phyloP scores from a whole-genome alignment of 2,888 invertebrate species.

The Melanostoma scalare region DNA sequence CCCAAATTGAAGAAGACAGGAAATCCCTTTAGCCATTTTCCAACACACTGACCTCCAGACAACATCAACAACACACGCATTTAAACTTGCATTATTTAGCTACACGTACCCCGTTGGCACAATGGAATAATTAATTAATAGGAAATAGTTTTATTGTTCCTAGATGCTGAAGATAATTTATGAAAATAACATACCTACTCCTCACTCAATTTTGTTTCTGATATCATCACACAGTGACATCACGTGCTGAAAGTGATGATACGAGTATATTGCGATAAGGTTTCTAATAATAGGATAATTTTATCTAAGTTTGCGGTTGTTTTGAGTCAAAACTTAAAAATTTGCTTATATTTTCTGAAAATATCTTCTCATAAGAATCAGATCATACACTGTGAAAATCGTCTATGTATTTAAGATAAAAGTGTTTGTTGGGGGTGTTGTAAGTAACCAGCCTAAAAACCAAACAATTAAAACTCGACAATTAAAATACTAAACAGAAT shows the following conservation, averaged over 20 bases:
- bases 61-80: slow-evolving; percentile 11
- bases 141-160: slow-evolving; percentile 26
- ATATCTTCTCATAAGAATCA: background rate
- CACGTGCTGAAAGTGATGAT: slow-evolving; percentile 26
- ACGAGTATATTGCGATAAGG: slow-evolving; percentile 9
- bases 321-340: background rate
- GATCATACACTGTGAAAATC: too few species aligned
- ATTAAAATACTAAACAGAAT: slow-evolving; percentile 28
- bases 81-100: slow-evolving; percentile 17
- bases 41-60: slow-evolving; percentile 9
- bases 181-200: slow-evolving; percentile 51
- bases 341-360: background rate
- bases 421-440: background rate
- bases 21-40: slow-evolving; percentile 19
- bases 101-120: slow-evolving; percentile 24
- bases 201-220: slow-evolving; percentile 51
- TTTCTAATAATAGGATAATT: slow-evolving; percentile 22
- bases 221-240: slow-evolving; percentile 65
- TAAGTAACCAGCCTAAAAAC: background rate
- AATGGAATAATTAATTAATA: slow-evolving; percentile 41
- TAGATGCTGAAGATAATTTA: slow-evolving; percentile 33
- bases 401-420: background rate
- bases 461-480: background rate
- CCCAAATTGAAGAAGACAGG: slow-evolving; percentile 10
- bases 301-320: background rate